Conservation (phyloP, 2,797 vertebrate species). For the Clarias laeviceps region DNA sequence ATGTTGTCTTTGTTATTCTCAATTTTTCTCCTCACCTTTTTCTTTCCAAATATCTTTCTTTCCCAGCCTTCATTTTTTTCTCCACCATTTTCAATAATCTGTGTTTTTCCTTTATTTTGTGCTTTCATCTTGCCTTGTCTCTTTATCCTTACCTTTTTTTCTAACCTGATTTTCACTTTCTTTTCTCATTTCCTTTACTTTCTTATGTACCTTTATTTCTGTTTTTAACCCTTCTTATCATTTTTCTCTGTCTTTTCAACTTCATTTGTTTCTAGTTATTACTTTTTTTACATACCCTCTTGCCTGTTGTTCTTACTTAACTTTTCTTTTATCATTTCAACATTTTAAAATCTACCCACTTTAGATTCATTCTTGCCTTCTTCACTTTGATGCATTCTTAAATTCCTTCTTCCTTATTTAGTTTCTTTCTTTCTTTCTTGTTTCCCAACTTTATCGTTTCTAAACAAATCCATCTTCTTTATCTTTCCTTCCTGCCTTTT, state of each 20-base stretch:
- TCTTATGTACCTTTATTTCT: not conserved
- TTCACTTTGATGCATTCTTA: not conserved
- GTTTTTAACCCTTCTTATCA: not conserved
- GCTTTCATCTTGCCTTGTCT: not conserved
- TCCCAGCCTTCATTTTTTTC: not conserved
- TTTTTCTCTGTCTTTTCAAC: not conserved
- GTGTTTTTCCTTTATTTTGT: not conserved
- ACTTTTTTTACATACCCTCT: not conserved
- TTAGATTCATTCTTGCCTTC: too few species aligned
- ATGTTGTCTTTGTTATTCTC: not conserved
- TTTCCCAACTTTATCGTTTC: not conserved
- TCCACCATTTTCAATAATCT: not conserved
- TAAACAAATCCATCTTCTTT: not conserved
- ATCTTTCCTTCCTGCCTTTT: not conserved
- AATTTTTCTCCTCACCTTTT: not conserved
- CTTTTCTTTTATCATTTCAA: not conserved
- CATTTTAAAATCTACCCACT: too few species aligned
- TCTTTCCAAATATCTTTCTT: not conserved
- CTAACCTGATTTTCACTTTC: not conserved
- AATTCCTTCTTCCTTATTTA: not conserved
- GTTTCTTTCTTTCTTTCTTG: not conserved
- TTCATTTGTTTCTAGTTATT: not conserved
- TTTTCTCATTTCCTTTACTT: not conserved
- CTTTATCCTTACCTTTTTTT: not conserved
- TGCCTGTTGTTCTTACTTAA: not conserved